These are phyloP conservation scores for Anisognathus igniventris DNA, from an alignment of 2,797 vertebrate species.

Conservation along the genomic window DNA sequence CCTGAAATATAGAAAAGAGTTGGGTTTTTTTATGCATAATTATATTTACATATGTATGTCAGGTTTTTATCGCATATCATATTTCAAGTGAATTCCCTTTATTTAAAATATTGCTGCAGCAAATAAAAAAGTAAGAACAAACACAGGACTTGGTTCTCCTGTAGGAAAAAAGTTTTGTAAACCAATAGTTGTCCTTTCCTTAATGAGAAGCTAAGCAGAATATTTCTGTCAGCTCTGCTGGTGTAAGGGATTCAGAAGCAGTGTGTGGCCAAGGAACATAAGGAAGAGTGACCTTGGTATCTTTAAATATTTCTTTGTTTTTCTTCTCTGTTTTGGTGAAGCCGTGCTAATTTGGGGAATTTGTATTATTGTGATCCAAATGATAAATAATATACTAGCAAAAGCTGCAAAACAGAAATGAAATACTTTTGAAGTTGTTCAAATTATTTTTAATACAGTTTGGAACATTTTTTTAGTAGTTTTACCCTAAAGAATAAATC, in stretches of 20 bases:
- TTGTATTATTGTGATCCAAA: not conserved
- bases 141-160: not conserved
- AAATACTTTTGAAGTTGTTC: not conserved
- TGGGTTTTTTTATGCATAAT: not conserved
- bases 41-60: not conserved
- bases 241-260: not conserved
- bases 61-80: not conserved
- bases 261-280: not conserved
- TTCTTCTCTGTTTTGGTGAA: not conserved
- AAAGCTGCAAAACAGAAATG: not conserved
- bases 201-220: not conserved
- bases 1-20: not conserved
- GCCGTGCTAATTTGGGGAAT: not conserved
- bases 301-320: not conserved
- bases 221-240: not conserved
- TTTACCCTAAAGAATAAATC: not conserved
- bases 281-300: conserved; percentile 16
- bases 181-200: not conserved
- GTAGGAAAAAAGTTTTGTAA: not conserved
- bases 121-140: not conserved
- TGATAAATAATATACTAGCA: not conserved
- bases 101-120: not conserved
- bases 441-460: not conserved
- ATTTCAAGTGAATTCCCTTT: not conserved
- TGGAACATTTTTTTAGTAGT: not conserved